Evolutionary conservation across 1,140 invertebrate genomes (phyloP).

Genomic region (Oscheius sp.): DNA sequence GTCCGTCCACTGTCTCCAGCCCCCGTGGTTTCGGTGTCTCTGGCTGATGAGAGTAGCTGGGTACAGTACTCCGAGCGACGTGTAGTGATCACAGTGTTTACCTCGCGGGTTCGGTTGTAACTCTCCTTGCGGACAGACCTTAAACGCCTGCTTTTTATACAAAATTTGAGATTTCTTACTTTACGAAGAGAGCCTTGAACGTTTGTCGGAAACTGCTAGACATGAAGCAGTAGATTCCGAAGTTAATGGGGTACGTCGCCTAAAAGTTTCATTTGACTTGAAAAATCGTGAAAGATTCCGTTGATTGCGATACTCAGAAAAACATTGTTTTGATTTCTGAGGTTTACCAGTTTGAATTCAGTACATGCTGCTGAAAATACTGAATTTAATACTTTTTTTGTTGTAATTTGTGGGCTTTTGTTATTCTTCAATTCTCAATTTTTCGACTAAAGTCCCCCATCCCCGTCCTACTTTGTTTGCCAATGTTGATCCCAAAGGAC

Average conservation of each 20-base stretch:
- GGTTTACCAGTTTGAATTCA: too few relatives aligned
- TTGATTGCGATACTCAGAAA: too few relatives aligned
- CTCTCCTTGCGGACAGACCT: not conserved
- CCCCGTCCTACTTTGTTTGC: too few relatives aligned
- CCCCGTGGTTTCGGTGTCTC: slow-evolving; percentile 7
- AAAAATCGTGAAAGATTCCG: not conserved
- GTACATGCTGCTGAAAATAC: too few relatives aligned
- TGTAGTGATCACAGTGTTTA: slow-evolving; percentile 10
- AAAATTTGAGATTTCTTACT: slow-evolving; percentile 30
- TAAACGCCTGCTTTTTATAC: not conserved
- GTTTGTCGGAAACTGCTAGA: slow-evolving; percentile 86
- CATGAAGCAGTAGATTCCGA: slow-evolving; percentile 93
- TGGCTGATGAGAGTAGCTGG: slow-evolving; percentile 9
- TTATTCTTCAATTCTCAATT: too few relatives aligned
- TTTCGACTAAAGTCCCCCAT: too few relatives aligned
- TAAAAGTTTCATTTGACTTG: slow-evolving; percentile 35
- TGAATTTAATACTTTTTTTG: too few relatives aligned
- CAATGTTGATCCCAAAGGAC: too few relatives aligned
- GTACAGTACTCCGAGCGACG: slow-evolving; percentile 19
- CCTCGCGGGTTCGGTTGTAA: slow-evolving; percentile 1
- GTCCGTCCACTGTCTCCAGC: slow-evolving; percentile 13
- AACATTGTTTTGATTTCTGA: too few relatives aligned
- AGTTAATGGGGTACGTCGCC: slow-evolving; percentile 84
- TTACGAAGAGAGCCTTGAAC: slow-evolving; percentile 78
- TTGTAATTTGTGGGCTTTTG: too few relatives aligned